Conservation (phyloP, 2,113 vertebrate species). For the Parotia lawesii region DNA sequence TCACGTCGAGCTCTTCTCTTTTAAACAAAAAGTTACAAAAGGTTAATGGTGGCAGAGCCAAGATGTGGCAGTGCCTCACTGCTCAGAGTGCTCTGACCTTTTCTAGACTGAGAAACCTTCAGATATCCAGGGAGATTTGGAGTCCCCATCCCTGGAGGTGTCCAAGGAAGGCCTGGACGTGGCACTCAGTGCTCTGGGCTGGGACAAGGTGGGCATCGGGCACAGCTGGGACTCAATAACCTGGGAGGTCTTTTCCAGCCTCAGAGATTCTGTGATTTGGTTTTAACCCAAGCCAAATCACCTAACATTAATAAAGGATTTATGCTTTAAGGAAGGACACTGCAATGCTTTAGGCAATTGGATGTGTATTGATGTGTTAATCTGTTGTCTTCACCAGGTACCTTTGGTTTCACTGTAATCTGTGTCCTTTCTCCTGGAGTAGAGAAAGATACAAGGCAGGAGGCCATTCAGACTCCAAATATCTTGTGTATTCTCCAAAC, state of each 20-base stretch:
- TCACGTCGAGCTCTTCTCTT: neutral
- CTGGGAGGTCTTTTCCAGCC: neutral
- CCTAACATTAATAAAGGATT: neutral
- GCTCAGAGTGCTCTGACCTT: neutral
- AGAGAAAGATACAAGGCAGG: neutral
- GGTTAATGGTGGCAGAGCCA: neutral
- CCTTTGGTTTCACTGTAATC: neutral
- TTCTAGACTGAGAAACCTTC: neutral
- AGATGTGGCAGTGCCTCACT: neutral
- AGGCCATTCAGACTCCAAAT: neutral
- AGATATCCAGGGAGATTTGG: neutral
- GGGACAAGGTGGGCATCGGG: accelerated
- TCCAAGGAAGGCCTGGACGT: accelerated
- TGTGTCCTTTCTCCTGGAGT: neutral
- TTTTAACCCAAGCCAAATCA: neutral
- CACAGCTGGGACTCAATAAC: accelerated
- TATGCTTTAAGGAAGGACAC: neutral
- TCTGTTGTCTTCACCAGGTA: neutral
- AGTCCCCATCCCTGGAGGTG: neutral
- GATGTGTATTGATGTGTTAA: neutral
- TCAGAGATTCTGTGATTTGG: neutral
- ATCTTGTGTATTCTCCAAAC: neutral
- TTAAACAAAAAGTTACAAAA: accelerated
- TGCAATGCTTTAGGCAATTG: neutral
- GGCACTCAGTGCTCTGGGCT: neutral